Conservation (phyloP, 2,888 invertebrate genomes). For the Idaea biselata region DNA sequence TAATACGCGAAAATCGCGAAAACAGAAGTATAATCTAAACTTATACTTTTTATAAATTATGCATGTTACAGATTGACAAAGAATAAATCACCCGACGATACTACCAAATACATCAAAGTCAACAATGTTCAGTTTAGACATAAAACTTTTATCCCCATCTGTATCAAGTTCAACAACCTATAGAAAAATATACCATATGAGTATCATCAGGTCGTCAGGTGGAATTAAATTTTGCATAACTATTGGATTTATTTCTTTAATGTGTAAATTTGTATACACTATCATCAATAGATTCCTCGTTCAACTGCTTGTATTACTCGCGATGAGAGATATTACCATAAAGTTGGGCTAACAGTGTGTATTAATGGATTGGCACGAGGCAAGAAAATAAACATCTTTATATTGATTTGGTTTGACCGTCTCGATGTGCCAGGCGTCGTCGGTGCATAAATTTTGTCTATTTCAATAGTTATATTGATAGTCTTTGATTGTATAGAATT, state of each 20-base stretch:
- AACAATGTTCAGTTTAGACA: constrained; percentile 20
- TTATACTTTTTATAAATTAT: neutral
- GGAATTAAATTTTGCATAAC: constrained; percentile 71
- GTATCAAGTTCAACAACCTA: constrained; percentile 65
- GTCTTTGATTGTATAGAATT: constrained; percentile 2
- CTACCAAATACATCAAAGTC: neutral
- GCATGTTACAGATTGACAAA: neutral
- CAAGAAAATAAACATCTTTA: constrained; percentile 19
- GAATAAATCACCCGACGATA: neutral
- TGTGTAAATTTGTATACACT: constrained; percentile 59
- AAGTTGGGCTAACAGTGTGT: constrained; percentile 36
- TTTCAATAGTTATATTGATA: constrained; percentile 1
- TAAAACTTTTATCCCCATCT: constrained; percentile 47
- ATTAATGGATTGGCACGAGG: constrained; percentile 20
- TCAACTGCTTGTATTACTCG: constrained; percentile 32
- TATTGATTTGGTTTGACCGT: constrained; percentile 21
- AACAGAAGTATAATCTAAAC: no score
- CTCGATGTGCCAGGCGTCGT: constrained; percentile 15
- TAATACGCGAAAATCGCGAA: no score
- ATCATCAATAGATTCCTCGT: constrained; percentile 30
- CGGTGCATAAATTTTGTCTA: constrained; percentile 30
- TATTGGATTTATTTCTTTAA: constrained; percentile 55
- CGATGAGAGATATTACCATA: constrained; percentile 50
- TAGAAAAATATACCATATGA: constrained; percentile 55
- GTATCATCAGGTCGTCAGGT: constrained; percentile 56